Evolutionary conservation across 2,888 invertebrate genomes (phyloP).

Genomic region (Diaprepes abbreviatus): DNA sequence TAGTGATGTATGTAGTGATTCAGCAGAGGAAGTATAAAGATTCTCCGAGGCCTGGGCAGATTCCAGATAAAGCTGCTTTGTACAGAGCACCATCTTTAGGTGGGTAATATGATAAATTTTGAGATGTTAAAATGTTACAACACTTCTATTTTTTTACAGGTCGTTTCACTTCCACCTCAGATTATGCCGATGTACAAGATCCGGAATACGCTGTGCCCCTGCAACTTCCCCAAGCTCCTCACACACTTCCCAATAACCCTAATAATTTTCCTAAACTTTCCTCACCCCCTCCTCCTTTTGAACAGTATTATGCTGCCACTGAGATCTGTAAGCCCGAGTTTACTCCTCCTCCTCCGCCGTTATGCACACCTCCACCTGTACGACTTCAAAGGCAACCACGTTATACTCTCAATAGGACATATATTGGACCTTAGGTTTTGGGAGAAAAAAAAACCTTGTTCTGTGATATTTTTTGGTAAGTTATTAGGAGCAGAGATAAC

Average conservation of each 20-base stretch:
- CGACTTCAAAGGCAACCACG: constrained; percentile 67
- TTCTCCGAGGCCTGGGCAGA: constrained; percentile 58
- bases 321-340: constrained; percentile 70
- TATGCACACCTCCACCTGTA: constrained; percentile 66
- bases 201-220: constrained; percentile 78
- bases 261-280: constrained; percentile 75
- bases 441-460: background rate
- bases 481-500: no score
- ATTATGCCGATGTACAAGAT: constrained; percentile 69
- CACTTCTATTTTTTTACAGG: constrained; percentile 47
- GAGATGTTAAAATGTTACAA: no score
- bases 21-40: constrained; percentile 64
- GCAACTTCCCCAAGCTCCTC: constrained; percentile 68
- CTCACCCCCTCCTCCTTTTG: constrained; percentile 77
- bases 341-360: constrained; percentile 65
- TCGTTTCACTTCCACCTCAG: constrained; percentile 59
- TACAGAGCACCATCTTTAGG: constrained; percentile 63
- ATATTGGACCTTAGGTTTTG: constrained; percentile 62
- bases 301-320: constrained; percentile 80
- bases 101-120: no score
- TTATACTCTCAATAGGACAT: constrained; percentile 61
- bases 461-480: constrained; percentile 60
- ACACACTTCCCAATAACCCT: constrained; percentile 70
- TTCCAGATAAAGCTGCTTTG: constrained; percentile 65
- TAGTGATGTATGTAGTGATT: constrained; percentile 63